Evolutionary conservation across 2,113 vertebrate genomes (phyloP).

Genomic region (Machaerirhynchus nigripectus): DNA sequence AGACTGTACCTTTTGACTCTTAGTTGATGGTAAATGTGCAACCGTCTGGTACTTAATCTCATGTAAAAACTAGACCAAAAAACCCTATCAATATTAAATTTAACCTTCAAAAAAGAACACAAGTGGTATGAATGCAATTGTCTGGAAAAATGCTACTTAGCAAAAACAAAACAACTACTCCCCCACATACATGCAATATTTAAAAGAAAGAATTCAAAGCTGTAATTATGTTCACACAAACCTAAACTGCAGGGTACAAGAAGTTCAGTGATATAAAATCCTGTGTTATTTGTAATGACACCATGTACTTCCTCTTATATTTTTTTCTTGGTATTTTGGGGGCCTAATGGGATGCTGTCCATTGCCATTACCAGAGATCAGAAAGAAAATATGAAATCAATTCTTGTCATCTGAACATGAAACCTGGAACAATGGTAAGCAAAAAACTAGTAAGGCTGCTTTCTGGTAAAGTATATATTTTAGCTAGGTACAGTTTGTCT

Average conservation of each 20-base stretch:
- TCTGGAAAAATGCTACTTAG: slow-evolving; percentile 39
- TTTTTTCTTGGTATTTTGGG: not conserved
- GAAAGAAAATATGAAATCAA: not conserved
- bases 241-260: not conserved
- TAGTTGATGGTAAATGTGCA: not conserved
- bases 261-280: not conserved
- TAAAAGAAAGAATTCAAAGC: slow-evolving; percentile 33
- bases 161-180: slow-evolving; percentile 54
- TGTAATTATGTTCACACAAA: slow-evolving; percentile 12
- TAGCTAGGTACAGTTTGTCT: not conserved
- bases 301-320: not conserved
- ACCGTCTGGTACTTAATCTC: slow-evolving; percentile 14
- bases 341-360: not conserved
- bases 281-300: not conserved
- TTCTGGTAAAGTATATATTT: not conserved
- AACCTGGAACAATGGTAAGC: not conserved
- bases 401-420: not conserved
- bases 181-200: not conserved
- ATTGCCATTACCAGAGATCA: not conserved
- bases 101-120: slow-evolving; percentile 14
- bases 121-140: slow-evolving; percentile 2
- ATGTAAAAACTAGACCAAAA: not conserved
- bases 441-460: not conserved
- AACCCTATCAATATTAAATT: not conserved
- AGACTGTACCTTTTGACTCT: slow-evolving; percentile 43